Conservation (phyloP, 23 tunicate species). For the Clavelina lepadiformis region DNA sequence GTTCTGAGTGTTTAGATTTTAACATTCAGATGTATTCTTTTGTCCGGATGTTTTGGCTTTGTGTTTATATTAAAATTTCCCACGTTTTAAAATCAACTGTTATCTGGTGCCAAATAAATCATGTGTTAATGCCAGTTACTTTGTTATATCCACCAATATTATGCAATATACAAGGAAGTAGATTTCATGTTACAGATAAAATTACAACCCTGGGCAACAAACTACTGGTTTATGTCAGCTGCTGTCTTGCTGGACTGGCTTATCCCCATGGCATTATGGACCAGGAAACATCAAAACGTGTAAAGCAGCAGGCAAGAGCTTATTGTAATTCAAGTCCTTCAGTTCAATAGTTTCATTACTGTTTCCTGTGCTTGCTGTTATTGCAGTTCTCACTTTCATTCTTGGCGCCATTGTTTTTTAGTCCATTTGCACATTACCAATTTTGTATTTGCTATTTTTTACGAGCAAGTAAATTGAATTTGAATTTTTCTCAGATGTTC, state of each 20-base stretch:
- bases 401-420: background rate
- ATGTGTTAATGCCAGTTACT: no score
- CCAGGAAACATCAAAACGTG: constrained; percentile 25
- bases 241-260: constrained; percentile 77
- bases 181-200: constrained; percentile 43
- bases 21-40: background rate
- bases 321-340: background rate
- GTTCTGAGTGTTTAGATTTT: no score
- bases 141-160: no score
- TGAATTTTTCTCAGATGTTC: constrained; percentile 51
- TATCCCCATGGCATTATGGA: constrained; percentile 82
- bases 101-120: no score
- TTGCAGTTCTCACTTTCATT: background rate
- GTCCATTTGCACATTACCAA: background rate
- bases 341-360: no score
- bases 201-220: constrained; percentile 85
- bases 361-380: no score
- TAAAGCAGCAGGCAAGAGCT: constrained; percentile 53
- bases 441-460: background rate
- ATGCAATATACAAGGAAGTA: background rate
- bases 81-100: no score
- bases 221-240: constrained; percentile 73
- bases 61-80: background rate
- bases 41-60: background rate
- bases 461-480: background rate